These are phyloP conservation scores for Pelodytes ibericus DNA, from an alignment of 2,797 vertebrate species.

Conservation along the genomic window DNA sequence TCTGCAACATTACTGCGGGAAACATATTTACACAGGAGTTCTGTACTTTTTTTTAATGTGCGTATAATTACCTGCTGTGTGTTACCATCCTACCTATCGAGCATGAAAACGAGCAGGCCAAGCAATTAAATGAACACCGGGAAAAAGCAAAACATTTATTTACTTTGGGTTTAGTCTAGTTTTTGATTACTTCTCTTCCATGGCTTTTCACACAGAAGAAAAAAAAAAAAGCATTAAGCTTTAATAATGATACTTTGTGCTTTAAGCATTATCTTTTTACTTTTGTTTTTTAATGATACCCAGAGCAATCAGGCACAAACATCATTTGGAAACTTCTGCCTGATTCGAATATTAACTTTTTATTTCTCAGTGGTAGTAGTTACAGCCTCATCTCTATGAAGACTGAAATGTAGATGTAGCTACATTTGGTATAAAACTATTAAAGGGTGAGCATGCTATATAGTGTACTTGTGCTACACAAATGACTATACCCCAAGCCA, in stretches of 20 bases:
- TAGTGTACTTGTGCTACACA: too few relatives aligned
- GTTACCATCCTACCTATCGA: conserved; percentile 6
- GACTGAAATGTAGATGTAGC: too few relatives aligned
- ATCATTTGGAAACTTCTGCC: conserved; percentile 11
- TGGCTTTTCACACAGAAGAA: too few relatives aligned
- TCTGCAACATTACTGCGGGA: background rate
- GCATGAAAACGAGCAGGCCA: conserved; percentile 13
- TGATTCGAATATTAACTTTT: conserved; percentile 1
- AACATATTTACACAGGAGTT: conserved; percentile 2
- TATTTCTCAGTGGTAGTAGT: too few relatives aligned
- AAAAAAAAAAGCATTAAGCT: conserved; percentile 17
- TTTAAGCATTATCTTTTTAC: conserved; percentile 25
- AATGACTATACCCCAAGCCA: too few relatives aligned
- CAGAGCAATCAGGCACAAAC: conserved; percentile 6
- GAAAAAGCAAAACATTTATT: conserved; percentile 10
- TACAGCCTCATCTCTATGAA: too few relatives aligned
- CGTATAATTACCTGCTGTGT: conserved; percentile 15
- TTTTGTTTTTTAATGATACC: background rate
- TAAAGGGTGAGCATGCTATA: too few relatives aligned
- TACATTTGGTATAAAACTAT: too few relatives aligned
- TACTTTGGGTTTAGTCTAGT: background rate
- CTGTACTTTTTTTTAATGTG: background rate
- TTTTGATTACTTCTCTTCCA: conserved; percentile 5
- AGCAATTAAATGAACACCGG: conserved; percentile 21
- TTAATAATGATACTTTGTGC: conserved; percentile 18